Base-by-base conservation (phyloP, 2,888 invertebrate genomes). In the Brenthis ino region DNA sequence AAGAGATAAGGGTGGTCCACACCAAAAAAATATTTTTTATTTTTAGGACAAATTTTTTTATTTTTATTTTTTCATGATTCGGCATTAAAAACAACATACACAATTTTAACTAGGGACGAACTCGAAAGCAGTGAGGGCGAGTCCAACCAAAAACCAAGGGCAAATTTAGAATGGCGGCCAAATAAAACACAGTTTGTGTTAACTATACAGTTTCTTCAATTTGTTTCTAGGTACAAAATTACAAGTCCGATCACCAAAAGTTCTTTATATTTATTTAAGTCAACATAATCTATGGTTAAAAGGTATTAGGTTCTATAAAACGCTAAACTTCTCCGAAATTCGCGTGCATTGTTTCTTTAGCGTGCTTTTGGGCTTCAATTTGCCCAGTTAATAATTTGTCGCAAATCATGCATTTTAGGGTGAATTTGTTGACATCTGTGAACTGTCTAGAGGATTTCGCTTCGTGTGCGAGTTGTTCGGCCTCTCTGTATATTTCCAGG, bases 391-490 rank as follows among this genome's bases (percentile, higher is more conserved):
- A 88, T 76, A 95, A 90, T 47, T 94, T 91, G 77, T 96, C 94
- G 82, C 99, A 99, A n/a, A 95, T 94, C 81, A 95, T 90, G 85
- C 99, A 99, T 75, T 96, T 95, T 14, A 99, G 88, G 0, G 96
- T 96, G 80, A 98, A 98, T 80, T 96, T 97, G 81, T 96, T 95
- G 6, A 98, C 94, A 89, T 99, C 98, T 0, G 98, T 99, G 85
- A 95, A 99, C 87, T 98, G 98, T 72, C 97, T 94, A 73, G 97
- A 96, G 0, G 96, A 96, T 84, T 97, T 97, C 0, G 98, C 98
- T 89, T 98, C 98, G 66, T 94, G 93, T 0, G 98, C 98, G 61
- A 99, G 83, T 79, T 97, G 96, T 77, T 96, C 95, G 0, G 98
- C 99, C 87, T 97, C 96, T 65, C 94, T 91, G 73, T 97, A 94